Evolutionary conservation across 2,113 vertebrate genomes (phyloP).

Genomic region (Scopus umbretta): DNA sequence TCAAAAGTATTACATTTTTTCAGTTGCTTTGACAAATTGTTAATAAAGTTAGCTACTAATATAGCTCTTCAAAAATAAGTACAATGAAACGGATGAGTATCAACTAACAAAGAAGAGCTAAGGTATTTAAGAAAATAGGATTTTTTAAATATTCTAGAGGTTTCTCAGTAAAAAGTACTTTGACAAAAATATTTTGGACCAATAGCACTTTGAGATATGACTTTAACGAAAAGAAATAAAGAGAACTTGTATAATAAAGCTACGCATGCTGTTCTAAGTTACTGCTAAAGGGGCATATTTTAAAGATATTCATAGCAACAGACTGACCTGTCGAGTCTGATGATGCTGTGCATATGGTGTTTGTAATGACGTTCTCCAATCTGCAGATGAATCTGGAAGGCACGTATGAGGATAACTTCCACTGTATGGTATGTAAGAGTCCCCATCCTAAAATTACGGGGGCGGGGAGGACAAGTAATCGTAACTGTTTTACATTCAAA

Average conservation of each 20-base stretch:
- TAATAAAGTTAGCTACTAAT: background rate
- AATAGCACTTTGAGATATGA: background rate
- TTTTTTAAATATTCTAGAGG: background rate
- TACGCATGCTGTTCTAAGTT: background rate
- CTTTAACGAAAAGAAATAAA: background rate
- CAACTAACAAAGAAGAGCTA: background rate
- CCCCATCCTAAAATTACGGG: slow-evolving; percentile 42
- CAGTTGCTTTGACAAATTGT: background rate
- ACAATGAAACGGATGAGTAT: background rate
- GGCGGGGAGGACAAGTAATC: background rate
- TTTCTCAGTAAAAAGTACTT: background rate
- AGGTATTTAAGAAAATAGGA: background rate
- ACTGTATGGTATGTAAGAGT: background rate
- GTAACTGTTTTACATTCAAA: background rate
- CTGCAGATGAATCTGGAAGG: slow-evolving; percentile 20
- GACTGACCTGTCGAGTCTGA: slow-evolving; percentile 51
- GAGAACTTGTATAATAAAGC: background rate
- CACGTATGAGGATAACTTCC: background rate
- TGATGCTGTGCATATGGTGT: slow-evolving; percentile 6
- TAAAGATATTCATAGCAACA: background rate
- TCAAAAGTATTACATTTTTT: background rate
- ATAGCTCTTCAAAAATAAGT: background rate
- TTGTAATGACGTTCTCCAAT: slow-evolving; percentile 10
- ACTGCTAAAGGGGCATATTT: background rate
- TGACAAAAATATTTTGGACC: background rate